Percentiles rank a stretch among this genome's conserved stretches.
These are phyloP conservation scores for Geodia barretti DNA, from an alignment of 37 sponge, comb jelly and placozoan species.

Conservation along the genomic window DNA sequence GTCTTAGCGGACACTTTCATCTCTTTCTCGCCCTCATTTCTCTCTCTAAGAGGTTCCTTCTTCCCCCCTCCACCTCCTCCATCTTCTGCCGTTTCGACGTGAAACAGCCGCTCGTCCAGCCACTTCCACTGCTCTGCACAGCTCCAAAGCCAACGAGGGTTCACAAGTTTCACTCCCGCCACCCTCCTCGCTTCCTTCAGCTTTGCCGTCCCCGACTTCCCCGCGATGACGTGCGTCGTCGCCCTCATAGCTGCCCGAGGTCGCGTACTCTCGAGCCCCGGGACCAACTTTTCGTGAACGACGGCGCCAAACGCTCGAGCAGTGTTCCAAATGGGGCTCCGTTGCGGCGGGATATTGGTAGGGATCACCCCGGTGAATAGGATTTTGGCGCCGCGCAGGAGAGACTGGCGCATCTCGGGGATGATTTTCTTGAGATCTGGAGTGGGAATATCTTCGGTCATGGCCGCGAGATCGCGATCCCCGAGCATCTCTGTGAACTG, in stretches of 20 bases:
- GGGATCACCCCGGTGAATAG: conserved; percentile 98
- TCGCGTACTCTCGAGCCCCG: conserved; percentile 44
- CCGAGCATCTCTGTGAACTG: conserved; percentile 17
- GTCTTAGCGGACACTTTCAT: not conserved
- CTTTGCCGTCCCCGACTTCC: conserved; percentile 85
- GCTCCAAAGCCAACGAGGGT: conserved; percentile 88
- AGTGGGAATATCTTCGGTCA: conserved; percentile 38
- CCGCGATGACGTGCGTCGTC: conserved; percentile 95
- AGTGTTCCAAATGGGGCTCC: conserved; percentile 86
- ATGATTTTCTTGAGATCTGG: conserved; percentile 93
- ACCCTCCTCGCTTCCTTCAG: conserved; percentile 77
- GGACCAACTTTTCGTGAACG: conserved; percentile 57
- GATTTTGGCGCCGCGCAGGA: conserved; percentile 64
- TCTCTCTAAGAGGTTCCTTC: not conserved
- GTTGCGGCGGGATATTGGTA: conserved; percentile 75
- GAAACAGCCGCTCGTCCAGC: conserved; percentile 69
- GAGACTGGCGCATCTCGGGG: conserved; percentile 71
- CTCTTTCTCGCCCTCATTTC: not conserved
- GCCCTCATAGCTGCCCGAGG: conserved; percentile 11
- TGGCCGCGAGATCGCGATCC: not conserved
- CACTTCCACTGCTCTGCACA: conserved; percentile 92
- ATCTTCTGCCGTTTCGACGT: conserved; percentile 7
- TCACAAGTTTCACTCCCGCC: conserved; percentile 81
- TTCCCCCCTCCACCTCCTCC: not conserved
- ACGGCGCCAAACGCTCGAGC: conserved; percentile 90